These are phyloP conservation scores for Allolobophora icterica DNA, from an alignment of 2,888 invertebrate species.

Conservation along the genomic window DNA sequence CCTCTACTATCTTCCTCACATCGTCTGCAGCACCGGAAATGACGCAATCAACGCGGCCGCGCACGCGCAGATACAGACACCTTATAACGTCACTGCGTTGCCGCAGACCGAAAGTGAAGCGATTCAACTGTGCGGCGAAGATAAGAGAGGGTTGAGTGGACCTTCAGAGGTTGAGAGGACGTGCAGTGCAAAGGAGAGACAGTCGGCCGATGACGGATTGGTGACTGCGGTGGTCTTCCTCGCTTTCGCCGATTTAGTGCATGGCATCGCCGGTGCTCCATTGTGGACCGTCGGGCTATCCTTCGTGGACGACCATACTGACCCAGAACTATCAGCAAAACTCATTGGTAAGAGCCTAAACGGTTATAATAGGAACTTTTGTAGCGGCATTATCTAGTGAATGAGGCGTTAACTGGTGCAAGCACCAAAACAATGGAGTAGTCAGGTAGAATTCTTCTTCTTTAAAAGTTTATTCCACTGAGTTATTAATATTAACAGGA, in stretches of 20 bases:
- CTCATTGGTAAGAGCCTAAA: conserved; percentile 29
- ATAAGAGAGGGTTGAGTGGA: not conserved
- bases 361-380: not conserved
- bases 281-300: conserved; percentile 35
- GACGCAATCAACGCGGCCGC: not conserved
- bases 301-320: conserved; percentile 35
- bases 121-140: not conserved
- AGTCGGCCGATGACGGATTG: not conserved
- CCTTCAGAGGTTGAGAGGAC: not conserved
- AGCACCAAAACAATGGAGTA: no score
- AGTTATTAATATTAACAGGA: no score
- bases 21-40: conserved; percentile 65
- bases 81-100: not conserved
- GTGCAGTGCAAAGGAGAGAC: not conserved
- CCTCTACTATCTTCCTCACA: conserved; percentile 74
- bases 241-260: conserved; percentile 13
- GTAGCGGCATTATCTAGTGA: no score
- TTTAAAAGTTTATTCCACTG: no score
- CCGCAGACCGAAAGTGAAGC: not conserved
- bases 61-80: not conserved
- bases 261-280: conserved; percentile 31
- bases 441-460: no score
- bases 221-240: conserved; percentile 30
- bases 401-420: no score
- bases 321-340: conserved; percentile 22